Base-by-base conservation (phyloP, 1,140 invertebrate genomes). In the Xylocopa sonorina region DNA sequence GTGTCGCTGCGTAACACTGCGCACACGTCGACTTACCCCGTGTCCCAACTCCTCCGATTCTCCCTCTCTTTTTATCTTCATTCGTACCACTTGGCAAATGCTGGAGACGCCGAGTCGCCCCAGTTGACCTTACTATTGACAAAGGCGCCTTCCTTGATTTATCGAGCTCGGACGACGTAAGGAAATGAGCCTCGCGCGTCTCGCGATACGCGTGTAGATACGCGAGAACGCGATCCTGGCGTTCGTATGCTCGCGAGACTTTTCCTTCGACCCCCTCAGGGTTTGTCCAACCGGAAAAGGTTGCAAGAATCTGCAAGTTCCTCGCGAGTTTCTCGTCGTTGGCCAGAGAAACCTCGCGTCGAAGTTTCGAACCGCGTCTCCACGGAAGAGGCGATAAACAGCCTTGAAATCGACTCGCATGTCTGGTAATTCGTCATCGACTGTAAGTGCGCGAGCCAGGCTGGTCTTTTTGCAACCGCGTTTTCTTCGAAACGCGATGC, bases 71-170 rank as follows among this genome's bases (percentile, higher is more conserved):
- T 29, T 9, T 48, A 64, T 68, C 69, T 34, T 55, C 12, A 32
- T 57, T 86, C 63, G 72, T 88, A 88, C 78, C 81, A 88, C 82
- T 90, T 88, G 86, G 83, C 88, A 88, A 89, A 86, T 79, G 74
- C 29, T 81, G 80, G 86, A 89, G 83, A 85, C 84, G 60, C 60
- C 29, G 74, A 82, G 84, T 85, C 84, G 81, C 76, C 83, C 57
- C 76, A 58, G 58, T 78, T 86, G 86, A 89, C 82, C 87, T 88
- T 87, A 86, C 87, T 57, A 83, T 84, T 87, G 85, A 87, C 81
- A 87, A 82, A 82, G 82, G 80, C 82, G 68, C 60, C 77, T 67
- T 58, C 72, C 60, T 64, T 83, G 83, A 85, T 88, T 87, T 88
- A 88, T 87, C 76, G 78, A 85, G 48, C 75, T 46, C 32, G 46